Evolutionary conservation across 2,797 vertebrate genomes (phyloP), one percentile per base, ranked within the genome.

Genomic region (Diglossa cyanea): DNA sequence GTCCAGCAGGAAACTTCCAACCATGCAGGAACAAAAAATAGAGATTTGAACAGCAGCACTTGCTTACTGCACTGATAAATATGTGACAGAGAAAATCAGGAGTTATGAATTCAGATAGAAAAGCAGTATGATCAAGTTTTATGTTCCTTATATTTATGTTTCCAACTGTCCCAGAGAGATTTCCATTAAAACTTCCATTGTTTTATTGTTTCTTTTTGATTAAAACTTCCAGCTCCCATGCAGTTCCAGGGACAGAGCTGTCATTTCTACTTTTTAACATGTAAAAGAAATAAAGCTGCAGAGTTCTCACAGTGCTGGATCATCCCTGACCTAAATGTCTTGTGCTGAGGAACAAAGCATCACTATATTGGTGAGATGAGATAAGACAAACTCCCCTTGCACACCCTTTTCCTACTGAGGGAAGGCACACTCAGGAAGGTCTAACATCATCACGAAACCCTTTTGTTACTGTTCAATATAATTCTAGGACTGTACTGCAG

Each of bases 401-500:
- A 40, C 58, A 70, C 58, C 53, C 44, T 84, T 81, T 86, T 71
- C 35, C 91, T 70, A 4, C 45, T 71, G 42, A 94, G 88, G 81
- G 63, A 68, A 13, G 33, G 61, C 83, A 86, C 63, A 24, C 47
- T 40, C 58, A 62, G 63, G 73, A 31, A 91, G 86, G 79, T 33
- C 14, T 7, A 35, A 90, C 66, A 81, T 62, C 76, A 78, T 42
- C 50, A 23, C 9, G 70, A 84, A 90, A 62, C 50, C 39, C 85
- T 91, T 90, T 88, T 94, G 86, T 96, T 83, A 47, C 11, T 61
- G 60, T 79, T 90, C 60, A 81, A 57, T 48, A 61, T 16, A 71
- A 61, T 80, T 92, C 79, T 85, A 85, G 91, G 66, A 77, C 51
- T 91, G 82, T 61, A 78, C 45, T 68, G 85, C 86, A 91, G 84